These are phyloP conservation scores for Sphenodon punctatus DNA, from an alignment of 2,797 vertebrate species.

Conservation along the genomic window DNA sequence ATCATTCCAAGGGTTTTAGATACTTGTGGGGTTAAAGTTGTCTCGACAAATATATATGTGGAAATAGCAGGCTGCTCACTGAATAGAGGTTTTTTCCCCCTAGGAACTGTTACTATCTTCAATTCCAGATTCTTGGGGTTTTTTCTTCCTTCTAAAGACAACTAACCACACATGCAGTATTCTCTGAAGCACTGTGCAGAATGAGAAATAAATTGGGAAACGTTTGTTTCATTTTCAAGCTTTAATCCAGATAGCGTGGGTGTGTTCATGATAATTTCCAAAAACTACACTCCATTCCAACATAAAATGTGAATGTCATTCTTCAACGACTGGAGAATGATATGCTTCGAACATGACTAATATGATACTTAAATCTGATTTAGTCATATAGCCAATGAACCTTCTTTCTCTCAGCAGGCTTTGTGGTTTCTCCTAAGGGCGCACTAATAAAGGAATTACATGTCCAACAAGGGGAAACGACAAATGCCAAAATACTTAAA, in stretches of 20 bases:
- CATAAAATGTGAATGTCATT: neutral
- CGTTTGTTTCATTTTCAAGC: neutral
- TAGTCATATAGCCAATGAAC: neutral
- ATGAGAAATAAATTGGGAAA: neutral
- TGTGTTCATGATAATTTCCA: neutral
- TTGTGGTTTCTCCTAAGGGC: neutral
- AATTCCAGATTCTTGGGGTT: neutral
- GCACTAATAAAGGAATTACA: conserved; percentile 1
- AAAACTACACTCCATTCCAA: neutral
- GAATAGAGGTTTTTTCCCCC: neutral
- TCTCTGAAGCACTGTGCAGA: neutral
- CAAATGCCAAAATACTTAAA: neutral
- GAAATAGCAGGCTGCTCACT: neutral
- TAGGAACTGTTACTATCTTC: neutral
- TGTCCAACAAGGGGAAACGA: neutral
- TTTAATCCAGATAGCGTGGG: neutral
- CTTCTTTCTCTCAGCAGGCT: neutral
- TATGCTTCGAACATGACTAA: neutral
- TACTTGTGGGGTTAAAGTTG: neutral
- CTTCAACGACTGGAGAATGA: neutral
- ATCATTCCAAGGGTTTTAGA: neutral
- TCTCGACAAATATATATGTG: too few species aligned
- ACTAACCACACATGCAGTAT: neutral
- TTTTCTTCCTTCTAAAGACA: neutral
- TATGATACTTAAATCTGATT: conserved; percentile 8